These are phyloP conservation scores for Anguilla obscura DNA, from an alignment of 2,797 vertebrate genomes.

Conservation along the genomic window DNA sequence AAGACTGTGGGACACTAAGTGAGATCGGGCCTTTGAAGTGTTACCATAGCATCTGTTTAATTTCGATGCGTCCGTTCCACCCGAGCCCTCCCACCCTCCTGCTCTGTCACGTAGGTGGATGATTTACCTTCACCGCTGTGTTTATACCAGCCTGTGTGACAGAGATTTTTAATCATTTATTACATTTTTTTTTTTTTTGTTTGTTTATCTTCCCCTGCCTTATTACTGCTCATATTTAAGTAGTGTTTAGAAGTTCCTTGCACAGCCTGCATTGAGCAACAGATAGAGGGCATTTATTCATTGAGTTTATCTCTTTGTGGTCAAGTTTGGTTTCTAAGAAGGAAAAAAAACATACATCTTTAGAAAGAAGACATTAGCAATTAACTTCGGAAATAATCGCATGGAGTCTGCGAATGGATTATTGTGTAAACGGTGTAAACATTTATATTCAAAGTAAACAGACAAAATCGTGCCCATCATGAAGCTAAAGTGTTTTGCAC, in stretches of 20 bases:
- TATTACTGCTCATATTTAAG: slow-evolving; percentile 36
- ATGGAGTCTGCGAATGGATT: not conserved
- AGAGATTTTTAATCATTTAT: not conserved
- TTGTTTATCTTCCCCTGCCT: slow-evolving; percentile 27
- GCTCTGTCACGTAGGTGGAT: not conserved
- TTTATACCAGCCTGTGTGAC: not conserved
- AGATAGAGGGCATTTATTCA: slow-evolving; percentile 59
- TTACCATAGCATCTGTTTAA: not conserved
- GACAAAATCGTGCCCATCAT: not conserved
- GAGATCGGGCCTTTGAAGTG: not conserved
- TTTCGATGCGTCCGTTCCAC: not conserved
- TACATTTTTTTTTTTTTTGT: not conserved
- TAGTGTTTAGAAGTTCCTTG: slow-evolving; percentile 66
- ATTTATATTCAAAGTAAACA: not conserved
- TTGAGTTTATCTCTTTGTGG: slow-evolving; percentile 42
- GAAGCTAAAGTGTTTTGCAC: not conserved
- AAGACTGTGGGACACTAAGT: not conserved
- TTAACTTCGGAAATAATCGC: not conserved
- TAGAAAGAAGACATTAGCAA: not conserved
- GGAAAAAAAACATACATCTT: not conserved
- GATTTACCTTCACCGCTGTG: not conserved
- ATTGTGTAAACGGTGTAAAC: not conserved
- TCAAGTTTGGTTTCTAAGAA: not conserved
- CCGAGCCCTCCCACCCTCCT: not conserved
- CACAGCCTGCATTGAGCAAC: slow-evolving; percentile 61